Conservation (phyloP, 2,888 invertebrate genomes). For the Hylaea fasciaria region DNA sequence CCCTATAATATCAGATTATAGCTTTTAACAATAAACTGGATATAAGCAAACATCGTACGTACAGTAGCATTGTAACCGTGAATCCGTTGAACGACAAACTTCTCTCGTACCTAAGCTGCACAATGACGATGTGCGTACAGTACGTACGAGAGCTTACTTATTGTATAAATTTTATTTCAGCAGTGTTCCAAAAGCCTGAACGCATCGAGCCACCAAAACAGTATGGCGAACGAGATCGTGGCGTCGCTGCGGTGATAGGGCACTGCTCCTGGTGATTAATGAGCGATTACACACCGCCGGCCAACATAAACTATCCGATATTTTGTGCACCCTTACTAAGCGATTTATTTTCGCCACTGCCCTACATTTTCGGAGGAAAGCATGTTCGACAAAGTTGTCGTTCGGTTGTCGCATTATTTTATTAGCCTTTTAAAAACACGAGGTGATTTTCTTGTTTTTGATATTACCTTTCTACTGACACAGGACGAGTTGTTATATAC, state of each 20-base stretch:
- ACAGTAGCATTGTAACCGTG: too few relatives aligned
- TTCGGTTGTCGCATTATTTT: conserved; percentile 3
- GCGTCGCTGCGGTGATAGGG: conserved; percentile 83
- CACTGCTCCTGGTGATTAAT: conserved; percentile 72
- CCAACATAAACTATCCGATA: conserved; percentile 75
- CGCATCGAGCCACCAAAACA: conserved; percentile 81
- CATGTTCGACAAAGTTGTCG: conserved; percentile 3
- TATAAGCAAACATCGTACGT: too few relatives aligned
- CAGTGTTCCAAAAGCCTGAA: conserved; percentile 83
- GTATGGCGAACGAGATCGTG: conserved; percentile 81
- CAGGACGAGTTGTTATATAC: too few relatives aligned
- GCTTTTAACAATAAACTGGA: too few relatives aligned
- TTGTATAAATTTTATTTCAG: conserved; percentile 64
- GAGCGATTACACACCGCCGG: conserved; percentile 69
- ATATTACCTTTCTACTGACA: neutral
- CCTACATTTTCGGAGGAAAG: neutral
- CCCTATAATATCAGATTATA: too few relatives aligned
- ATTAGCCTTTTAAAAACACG: conserved; percentile 1
- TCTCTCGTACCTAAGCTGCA: too few relatives aligned
- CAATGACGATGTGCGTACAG: too few relatives aligned
- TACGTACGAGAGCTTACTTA: conserved; percentile 11
- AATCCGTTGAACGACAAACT: too few relatives aligned
- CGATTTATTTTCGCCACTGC: conserved; percentile 18
- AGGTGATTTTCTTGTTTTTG: neutral
- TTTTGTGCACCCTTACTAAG: conserved; percentile 51